Evolutionary conservation across 2,888 invertebrate species (phyloP), one percentile per base, ranked within the genome.

Genomic region (Arge pagana): DNA sequence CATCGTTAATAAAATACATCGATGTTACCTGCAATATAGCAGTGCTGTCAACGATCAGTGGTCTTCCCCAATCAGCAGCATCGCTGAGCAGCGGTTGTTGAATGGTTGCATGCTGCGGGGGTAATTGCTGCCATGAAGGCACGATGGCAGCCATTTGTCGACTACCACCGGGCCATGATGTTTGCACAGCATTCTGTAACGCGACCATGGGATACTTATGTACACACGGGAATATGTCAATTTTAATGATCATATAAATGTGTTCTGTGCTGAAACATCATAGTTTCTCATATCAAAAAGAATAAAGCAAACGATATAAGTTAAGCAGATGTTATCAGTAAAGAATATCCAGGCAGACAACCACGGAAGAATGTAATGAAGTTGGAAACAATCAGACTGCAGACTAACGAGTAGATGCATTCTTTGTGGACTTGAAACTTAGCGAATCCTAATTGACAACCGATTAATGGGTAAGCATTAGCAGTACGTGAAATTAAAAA

Each of bases 91-190:
- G 66, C 0, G 84, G 83, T 62, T 85, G 85, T 65, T 84, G 84
- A 43, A 84, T 82, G 10, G 83, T 80, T 31, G 82, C 79, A 58
- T 84, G 83, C 53, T 82, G 82, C 6, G 80, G 81, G 31, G 87
- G 85, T 61, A 90, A 81, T 65, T 90, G 90, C 67, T 90, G 88
- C 90, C 91, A 92, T 0, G 90, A 90, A 13, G 90, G 89, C 45
- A 92, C 90, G 56, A 91, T 81, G 43, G 76, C 74, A 0, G 91
- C 88, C 85, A 89, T 88, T 77, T 90, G 91, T 13, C 90, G 81
- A 64, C 84, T 86, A 15, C 84, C 75, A 18, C 80, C 81, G 8
- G 87, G 85, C 87, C 87, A 87, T 5, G 86, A 83, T 40, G 85
- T 85, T 73, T 85, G 84, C 4, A 86, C 85, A n/a, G 85, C 85